phyloP scores from a whole-genome alignment of 1,140 invertebrate species.

The Mylabris phalerata region DNA sequence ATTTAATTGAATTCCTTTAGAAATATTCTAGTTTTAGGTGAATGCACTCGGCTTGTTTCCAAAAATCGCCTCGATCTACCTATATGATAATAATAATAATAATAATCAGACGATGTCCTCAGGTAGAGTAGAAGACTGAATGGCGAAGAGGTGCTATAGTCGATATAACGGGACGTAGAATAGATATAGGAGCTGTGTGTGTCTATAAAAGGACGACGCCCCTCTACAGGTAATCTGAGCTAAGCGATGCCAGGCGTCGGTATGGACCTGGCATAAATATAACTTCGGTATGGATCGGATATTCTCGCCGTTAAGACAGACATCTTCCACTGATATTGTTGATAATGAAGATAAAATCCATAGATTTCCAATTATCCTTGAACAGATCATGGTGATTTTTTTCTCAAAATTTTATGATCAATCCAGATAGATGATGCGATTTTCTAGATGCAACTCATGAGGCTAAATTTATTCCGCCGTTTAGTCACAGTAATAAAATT shows the following conservation, averaged over 20 bases:
- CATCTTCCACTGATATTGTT: too few species aligned
- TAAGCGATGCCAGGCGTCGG: conserved; percentile 11
- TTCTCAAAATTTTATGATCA: too few species aligned
- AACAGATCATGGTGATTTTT: too few species aligned
- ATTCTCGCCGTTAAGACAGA: background rate
- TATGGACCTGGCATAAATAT: conserved; percentile 17
- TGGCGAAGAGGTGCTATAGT: background rate
- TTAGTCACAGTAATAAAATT: background rate
- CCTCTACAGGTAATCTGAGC: conserved; percentile 35
- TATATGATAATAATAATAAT: background rate
- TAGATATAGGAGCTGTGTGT: conserved; percentile 18
- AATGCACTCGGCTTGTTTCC: background rate
- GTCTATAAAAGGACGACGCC: conserved; percentile 37
- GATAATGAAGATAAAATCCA: too few species aligned
- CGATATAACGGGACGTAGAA: background rate
- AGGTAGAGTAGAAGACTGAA: conserved; percentile 12
- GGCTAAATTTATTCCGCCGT: background rate
- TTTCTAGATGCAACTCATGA: background rate
- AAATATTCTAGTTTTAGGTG: background rate
- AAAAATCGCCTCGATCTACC: background rate
- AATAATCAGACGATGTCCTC: conserved; percentile 3
- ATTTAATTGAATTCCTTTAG: background rate
- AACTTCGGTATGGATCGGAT: conserved; percentile 14
- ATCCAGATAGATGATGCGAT: too few species aligned
- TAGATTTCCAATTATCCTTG: too few species aligned